Percentiles rank a stretch among this genome's conserved stretches.
Conservation (phyloP, 2,113 vertebrate genomes). For the Butorides virescens region DNA sequence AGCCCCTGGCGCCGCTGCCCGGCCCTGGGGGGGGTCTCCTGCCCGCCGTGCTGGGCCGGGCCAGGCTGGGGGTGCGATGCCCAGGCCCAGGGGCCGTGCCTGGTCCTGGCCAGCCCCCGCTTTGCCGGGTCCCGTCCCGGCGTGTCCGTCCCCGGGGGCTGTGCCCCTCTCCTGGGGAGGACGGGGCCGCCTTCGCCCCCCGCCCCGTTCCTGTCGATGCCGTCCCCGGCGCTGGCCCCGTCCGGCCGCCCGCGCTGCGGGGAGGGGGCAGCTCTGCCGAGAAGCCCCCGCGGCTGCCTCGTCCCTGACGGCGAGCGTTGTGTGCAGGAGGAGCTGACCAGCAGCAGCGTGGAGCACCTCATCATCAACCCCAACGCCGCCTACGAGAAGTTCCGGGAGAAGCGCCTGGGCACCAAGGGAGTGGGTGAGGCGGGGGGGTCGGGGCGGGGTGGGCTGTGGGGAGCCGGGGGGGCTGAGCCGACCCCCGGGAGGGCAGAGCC, state of each 20-base stretch:
- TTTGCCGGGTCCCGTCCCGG: not conserved
- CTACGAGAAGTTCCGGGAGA: constrained; percentile 97
- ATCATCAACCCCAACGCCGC: constrained; percentile 98
- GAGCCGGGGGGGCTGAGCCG: not conserved
- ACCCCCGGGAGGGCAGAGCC: not conserved
- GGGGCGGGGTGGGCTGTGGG: not conserved
- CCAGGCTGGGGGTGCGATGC: too few species aligned
- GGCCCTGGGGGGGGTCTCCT: not conserved
- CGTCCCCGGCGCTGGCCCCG: not conserved
- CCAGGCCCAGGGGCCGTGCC: not conserved
- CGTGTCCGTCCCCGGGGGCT: not conserved
- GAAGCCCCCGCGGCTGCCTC: too few species aligned
- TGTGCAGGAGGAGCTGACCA: constrained; percentile 91
- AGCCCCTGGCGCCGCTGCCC: not conserved
- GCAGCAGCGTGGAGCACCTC: constrained; percentile 94
- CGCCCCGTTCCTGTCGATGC: not conserved
- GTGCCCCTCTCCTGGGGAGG: not conserved
- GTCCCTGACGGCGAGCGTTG: not conserved
- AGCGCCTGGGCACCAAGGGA: constrained; percentile 88
- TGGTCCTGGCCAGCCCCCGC: not conserved
- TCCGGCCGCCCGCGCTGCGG: not conserved
- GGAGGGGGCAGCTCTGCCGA: not conserved
- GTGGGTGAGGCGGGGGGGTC: constrained; percentile 79
- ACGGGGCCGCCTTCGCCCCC: not conserved
- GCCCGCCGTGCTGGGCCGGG: not conserved